Evolutionary conservation across 2,888 invertebrate species (phyloP).

Genomic region (Leptinotarsa tumamoca): DNA sequence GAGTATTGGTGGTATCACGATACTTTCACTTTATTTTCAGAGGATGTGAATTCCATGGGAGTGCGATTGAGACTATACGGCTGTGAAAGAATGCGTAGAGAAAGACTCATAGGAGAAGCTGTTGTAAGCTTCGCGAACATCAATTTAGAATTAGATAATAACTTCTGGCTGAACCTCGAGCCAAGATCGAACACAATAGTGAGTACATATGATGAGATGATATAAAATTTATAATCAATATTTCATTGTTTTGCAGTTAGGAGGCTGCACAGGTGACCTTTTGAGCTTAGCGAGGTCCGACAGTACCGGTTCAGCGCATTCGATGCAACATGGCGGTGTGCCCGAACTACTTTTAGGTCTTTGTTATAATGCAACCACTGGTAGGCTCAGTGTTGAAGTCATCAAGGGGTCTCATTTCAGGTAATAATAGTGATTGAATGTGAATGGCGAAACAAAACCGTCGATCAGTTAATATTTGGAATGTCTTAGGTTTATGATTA

Average conservation of each 20-base stretch:
- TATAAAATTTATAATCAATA: neutral
- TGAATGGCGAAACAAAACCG: too few species aligned
- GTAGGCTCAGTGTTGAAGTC: constrained; percentile 92
- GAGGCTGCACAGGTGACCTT: constrained; percentile 72
- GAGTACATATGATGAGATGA: constrained; percentile 48
- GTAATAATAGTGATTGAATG: constrained; percentile 49
- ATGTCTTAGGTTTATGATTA: too few species aligned
- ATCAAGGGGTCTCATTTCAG: constrained; percentile 82
- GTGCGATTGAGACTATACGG: constrained; percentile 91
- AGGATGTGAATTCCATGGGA: constrained; percentile 94
- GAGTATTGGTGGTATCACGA: too few species aligned
- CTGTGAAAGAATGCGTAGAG: constrained; percentile 92
- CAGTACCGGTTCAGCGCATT: constrained; percentile 93
- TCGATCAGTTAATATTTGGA: too few species aligned
- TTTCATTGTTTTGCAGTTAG: constrained; percentile 63
- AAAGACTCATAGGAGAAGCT: constrained; percentile 91
- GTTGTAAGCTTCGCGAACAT: constrained; percentile 90
- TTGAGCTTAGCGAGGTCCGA: constrained; percentile 90
- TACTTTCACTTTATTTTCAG: constrained; percentile 64
- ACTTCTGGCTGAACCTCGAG: constrained; percentile 88
- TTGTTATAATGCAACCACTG: constrained; percentile 93
- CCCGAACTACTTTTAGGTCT: constrained; percentile 90
- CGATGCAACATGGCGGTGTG: constrained; percentile 89
- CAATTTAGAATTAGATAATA: constrained; percentile 90
- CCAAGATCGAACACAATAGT: constrained; percentile 74